Evolutionary conservation across 2,888 invertebrate genomes (phyloP), one percentile per base, ranked within the genome.

Genomic region (Oegoconia quadripuncta): DNA sequence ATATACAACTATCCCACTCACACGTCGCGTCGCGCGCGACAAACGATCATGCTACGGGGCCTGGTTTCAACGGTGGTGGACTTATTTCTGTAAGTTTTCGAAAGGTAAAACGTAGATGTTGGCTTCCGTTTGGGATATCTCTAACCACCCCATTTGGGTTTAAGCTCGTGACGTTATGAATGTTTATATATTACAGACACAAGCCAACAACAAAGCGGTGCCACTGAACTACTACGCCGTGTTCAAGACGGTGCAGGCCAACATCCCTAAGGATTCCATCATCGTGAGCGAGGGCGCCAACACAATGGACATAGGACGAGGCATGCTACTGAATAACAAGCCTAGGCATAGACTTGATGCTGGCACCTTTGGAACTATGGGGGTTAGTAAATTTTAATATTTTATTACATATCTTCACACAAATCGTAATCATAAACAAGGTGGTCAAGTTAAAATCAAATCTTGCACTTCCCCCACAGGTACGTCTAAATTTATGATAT

Each of bases 241-340:
- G 3, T 96, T 97, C 73, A 92, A 94, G 72, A 91, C 94, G 48
- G 90, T 98, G 32, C 93, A 94, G 59, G 89, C 92, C 30, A 74
- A 89, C 38, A 89, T 96, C 41, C 96, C 96, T 0, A 88, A 90
- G 65, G 94, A 98, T 79, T 92, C 93, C 3, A 91, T 98, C 11
- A 96, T 99, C 43, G 95, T 98, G 17, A 98, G 97, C 66, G 98
- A 99, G 82, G 99, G 98, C 14, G 98, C 98, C 22, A 98, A 98
- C 76, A 99, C 98, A 0, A 99, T 99, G 99, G 98, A 99, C 69
- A 98, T 98, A 65, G 98, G 98, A 0, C 90, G 98, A 30, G 92
- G 96, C 0, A 91, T 98, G 80, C 80, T 98, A 23, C 84, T 93
- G n/a, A 97, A 98, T 72, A 90, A 90, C 53, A 84, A 92, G 49